phyloP scores from a whole-genome alignment of 2,888 invertebrate genomes.

The Lasioglossum figueresi region DNA sequence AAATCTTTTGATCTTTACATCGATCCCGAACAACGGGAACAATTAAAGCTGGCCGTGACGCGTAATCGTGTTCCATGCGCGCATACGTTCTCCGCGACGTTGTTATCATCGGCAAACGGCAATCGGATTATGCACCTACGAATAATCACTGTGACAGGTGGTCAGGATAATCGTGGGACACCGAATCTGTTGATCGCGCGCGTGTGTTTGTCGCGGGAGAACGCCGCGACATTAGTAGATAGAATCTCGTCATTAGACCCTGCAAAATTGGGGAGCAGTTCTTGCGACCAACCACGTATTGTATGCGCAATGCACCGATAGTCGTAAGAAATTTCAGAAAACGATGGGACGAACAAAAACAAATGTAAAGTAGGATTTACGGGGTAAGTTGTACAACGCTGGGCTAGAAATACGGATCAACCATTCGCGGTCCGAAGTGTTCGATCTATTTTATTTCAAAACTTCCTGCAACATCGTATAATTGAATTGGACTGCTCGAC shows the following conservation, averaged over 20 bases:
- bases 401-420: background rate
- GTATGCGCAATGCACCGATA: background rate
- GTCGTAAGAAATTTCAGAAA: background rate
- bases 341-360: background rate
- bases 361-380: background rate
- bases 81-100: constrained; percentile 60
- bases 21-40: background rate
- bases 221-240: constrained; percentile 31
- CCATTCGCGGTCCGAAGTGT: background rate
- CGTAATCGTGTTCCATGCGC: constrained; percentile 55
- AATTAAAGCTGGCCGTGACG: constrained; percentile 39
- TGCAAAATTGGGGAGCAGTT: constrained; percentile 34
- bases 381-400: background rate
- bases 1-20: constrained; percentile 1
- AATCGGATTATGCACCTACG: constrained; percentile 71
- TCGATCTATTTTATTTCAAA: too few relatives aligned
- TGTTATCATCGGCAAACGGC: constrained; percentile 69
- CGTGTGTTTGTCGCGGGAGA: constrained; percentile 42
- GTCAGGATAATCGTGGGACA: constrained; percentile 64
- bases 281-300: background rate
- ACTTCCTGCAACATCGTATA: too few relatives aligned
- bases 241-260: constrained; percentile 50
- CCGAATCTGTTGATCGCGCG: constrained; percentile 52
- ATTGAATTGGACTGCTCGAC: too few relatives aligned
- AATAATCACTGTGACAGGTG: constrained; percentile 71